Base-by-base conservation (phyloP, 2,888 invertebrate species). In the Acholoe squamosa region DNA sequence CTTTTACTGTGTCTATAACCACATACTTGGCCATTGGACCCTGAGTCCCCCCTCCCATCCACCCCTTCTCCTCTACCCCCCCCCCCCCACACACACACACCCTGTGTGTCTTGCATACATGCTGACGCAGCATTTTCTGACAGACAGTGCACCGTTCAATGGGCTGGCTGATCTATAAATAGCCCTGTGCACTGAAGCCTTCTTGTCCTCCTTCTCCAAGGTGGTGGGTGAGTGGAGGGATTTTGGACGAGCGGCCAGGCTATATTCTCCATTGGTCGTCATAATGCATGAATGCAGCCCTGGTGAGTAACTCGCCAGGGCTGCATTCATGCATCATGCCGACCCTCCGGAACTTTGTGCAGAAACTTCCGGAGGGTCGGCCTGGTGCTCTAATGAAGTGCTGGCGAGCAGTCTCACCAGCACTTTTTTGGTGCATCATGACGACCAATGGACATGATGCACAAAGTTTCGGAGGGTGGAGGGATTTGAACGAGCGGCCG, bases 61-160 rank as follows among this genome's bases (percentile, higher is more conserved):
- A 22, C 84, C 84, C 84, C n/a, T 3, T 84, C 84, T 1, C 84
- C 84, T 0, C 34, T 43, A 34, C 43, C 31, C 33, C 5, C 77
- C 3, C 77, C 3, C 33, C 3, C 84, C 5, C 16, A 31, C 34
- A 34, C 19, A 12, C 34, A 31, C 84, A 34, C 28, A 33, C 25
- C 34, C 43, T 34, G 51, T 71, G 34, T 19, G 84, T 34, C 34
- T 3, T 51, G 84, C 16, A 84, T 84, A 19, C 61, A 43, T 77
- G 84, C 34, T 84, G 84, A 84, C 43, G 28, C 84, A 25, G 84
- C 84, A 84, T 3, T 25, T 22, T 84, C 84, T 84, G 84, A 84
- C 84, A 84, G 43, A 34, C 43, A 84, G 84, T 10, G 51, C 84
- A 84, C 34, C 25, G 71, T 19, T 84, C 84, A 34, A 22, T 51